These are phyloP conservation scores for Limnephilus lunatus DNA, from an alignment of 2,888 invertebrate genomes.

Conservation along the genomic window DNA sequence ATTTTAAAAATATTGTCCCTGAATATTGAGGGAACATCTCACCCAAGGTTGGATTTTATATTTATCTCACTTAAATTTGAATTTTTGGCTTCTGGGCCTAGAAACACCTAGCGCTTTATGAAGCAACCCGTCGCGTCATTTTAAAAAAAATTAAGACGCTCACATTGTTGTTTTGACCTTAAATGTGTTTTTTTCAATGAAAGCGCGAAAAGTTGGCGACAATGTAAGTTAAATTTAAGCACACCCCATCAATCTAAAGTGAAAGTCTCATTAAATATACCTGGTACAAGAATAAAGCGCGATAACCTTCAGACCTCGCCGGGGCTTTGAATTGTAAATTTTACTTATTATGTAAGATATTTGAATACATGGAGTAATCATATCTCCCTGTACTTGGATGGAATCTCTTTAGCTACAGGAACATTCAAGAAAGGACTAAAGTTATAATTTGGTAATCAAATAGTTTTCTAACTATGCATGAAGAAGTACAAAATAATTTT, in stretches of 20 bases:
- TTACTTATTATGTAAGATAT: neutral
- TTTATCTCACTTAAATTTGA: no score
- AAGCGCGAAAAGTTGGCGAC: neutral
- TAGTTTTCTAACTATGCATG: no score
- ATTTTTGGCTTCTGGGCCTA: no score
- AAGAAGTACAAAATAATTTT: no score
- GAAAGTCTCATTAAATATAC: neutral
- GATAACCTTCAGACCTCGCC: neutral
- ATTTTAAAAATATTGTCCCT: no score
- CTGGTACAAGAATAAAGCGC: neutral
- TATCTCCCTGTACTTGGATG: neutral
- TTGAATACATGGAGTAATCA: constrained; percentile 10
- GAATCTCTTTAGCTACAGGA: neutral
- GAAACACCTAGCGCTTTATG: no score
- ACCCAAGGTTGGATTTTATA: no score
- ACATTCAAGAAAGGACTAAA: neutral
- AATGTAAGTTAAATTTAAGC: neutral
- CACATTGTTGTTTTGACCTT: neutral
- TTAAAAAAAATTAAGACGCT: neutral
- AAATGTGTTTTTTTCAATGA: neutral
- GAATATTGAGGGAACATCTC: no score
- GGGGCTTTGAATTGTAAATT: neutral
- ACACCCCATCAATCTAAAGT: neutral
- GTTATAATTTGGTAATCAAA: no score
- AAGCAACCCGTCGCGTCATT: neutral